Conservation (phyloP, 2,888 invertebrate genomes). For the Tetragonula carbonaria region DNA sequence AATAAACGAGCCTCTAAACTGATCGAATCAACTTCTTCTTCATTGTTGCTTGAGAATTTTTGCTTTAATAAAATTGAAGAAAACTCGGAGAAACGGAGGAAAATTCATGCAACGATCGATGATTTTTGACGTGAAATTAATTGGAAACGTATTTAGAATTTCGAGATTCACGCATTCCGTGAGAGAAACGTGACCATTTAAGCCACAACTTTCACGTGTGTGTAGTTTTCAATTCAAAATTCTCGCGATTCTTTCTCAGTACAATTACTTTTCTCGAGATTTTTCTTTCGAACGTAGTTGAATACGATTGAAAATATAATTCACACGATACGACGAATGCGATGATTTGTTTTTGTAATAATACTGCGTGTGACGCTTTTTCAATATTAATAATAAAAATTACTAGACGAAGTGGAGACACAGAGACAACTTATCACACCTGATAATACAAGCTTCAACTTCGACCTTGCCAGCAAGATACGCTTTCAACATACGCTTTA, state of each 20-base stretch:
- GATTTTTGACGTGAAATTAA: neutral
- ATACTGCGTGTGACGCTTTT: too few species aligned
- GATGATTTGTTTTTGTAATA: neutral
- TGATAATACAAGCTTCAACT: neutral
- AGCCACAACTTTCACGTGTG: neutral
- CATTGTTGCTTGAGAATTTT: too few species aligned
- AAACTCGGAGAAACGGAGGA: too few species aligned
- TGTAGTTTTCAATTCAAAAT: neutral
- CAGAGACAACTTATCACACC: neutral
- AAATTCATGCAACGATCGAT: neutral
- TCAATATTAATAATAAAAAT: neutral
- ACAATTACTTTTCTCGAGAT: too few species aligned
- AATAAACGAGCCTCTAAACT: too few species aligned
- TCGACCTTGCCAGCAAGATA: neutral
- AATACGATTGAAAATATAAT: neutral
- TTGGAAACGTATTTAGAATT: neutral
- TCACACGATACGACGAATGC: rapidly evolving
- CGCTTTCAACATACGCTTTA: neutral
- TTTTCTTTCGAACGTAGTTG: neutral
- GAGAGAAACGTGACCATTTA: neutral
- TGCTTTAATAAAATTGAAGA: too few species aligned
- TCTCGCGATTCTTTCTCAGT: neutral
- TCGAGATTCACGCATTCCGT: neutral
- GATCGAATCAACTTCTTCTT: too few species aligned
- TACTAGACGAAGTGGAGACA: neutral